Evolutionary conservation across 2,888 invertebrate genomes (phyloP), one percentile per base, ranked within the genome.

Genomic region (Meandrusa payeni): DNA sequence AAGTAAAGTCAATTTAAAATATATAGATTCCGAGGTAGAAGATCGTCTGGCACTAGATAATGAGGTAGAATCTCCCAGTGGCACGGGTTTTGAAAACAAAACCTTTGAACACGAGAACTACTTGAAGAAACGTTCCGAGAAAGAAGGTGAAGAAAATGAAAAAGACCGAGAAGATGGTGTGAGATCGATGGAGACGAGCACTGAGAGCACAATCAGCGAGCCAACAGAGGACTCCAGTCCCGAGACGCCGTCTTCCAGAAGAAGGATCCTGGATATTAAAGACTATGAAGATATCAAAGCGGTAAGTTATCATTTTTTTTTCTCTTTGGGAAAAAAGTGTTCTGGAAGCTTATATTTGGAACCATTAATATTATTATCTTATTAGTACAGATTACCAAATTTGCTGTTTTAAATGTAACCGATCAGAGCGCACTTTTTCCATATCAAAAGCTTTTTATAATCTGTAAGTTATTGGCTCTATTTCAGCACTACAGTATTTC

Each of bases 71-170:
- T 86, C 86, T 37, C 87, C 87, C 0, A 79, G 80, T 29, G 80
- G 81, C 44, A 81, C 89, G 41, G 88, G 87, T 10, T 88, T 86
- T 55, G 83, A 89, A 46, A 82, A 87, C 36, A 82, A 85, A 52
- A 83, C 87, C 0, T 79, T 88, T 53, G 83, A 88, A 55, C 83
- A 87, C 59, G 79, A 88, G 56, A 82, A 88, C 61, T 81, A 73
- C 54, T 59, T 88, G 39, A 76, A 86, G 63, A 82, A 81, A 46
- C 75, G 86, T 17, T 78, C 75, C 0, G 88, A 87, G 40, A 85
- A 79, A 40, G 81, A 78, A n/a, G 58, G 57, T 7, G 73, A 74
- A 1, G 69, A 69, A 7, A 64, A 74, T 1, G 69, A 69, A 7
- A 64, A 69, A 46, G 67, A 65, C 1, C 57, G 54, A 41, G 71